Percentiles rank a stretch among this genome's conserved stretches.
phyloP scores from a whole-genome alignment of 2,113 vertebrate genomes.

The Crotalus helleri region DNA sequence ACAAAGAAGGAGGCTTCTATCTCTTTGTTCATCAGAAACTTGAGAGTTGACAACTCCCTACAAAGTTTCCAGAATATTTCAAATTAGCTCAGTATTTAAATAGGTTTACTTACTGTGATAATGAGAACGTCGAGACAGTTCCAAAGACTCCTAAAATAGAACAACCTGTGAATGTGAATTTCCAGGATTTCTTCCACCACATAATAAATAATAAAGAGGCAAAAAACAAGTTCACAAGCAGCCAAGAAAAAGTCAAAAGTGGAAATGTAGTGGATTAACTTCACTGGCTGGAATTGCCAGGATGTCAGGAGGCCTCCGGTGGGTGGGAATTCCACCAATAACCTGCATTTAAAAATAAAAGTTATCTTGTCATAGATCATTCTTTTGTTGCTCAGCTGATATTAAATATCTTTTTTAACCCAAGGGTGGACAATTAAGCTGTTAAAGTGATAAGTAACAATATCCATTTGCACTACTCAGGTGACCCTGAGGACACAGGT shows the following conservation, averaged over 20 bases:
- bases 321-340: constrained; percentile 91
- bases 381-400: neutral
- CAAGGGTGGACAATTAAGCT: neutral
- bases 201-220: constrained; percentile 93
- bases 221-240: constrained; percentile 89
- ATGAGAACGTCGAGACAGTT: constrained; percentile 95
- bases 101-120: constrained; percentile 74
- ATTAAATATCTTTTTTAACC: neutral
- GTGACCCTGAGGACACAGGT: too few species aligned
- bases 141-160: constrained; percentile 93
- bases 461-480: too few species aligned
- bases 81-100: neutral
- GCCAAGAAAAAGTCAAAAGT: constrained; percentile 92
- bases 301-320: constrained; percentile 90
- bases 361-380: neutral
- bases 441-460: neutral
- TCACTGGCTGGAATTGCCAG: constrained; percentile 94
- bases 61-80: neutral
- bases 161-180: constrained; percentile 87
- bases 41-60: neutral
- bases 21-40: neutral
- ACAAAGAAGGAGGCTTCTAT: neutral
- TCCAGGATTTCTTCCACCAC: constrained; percentile 91
- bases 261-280: constrained; percentile 83
- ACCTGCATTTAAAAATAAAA: constrained; percentile 68